Conservation (phyloP, 2,797 vertebrate species). For the Poecile montanus region DNA sequence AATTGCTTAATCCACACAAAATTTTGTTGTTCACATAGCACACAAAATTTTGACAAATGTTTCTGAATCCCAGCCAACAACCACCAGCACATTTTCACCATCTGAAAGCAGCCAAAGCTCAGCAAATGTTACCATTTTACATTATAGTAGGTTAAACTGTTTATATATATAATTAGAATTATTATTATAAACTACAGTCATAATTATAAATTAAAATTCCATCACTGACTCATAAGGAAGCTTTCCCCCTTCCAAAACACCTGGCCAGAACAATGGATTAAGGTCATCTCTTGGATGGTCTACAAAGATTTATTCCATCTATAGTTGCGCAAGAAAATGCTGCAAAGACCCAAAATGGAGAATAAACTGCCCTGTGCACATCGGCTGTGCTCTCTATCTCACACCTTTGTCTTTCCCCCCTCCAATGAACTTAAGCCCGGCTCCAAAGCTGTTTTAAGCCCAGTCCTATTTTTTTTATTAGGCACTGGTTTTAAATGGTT, state of each 20-base stretch:
- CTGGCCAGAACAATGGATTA: neutral
- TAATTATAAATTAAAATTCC: constrained; percentile 16
- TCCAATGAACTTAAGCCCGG: neutral
- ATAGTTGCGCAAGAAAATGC: neutral
- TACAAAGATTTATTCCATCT: neutral
- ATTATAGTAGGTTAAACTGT: constrained; percentile 52
- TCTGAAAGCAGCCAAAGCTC: constrained; percentile 64
- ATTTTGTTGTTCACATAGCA: constrained; percentile 57
- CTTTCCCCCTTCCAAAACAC: neutral
- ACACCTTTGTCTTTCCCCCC: neutral
- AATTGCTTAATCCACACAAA: constrained; percentile 59
- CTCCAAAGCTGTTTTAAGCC: neutral
- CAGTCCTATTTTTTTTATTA: neutral
- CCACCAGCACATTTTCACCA: constrained; percentile 57
- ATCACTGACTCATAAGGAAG: neutral
- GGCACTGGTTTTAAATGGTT: neutral
- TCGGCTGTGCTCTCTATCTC: neutral
- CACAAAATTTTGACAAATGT: constrained; percentile 56
- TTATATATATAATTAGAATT: constrained; percentile 59
- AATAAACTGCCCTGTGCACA: neutral
- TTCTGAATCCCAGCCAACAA: constrained; percentile 57
- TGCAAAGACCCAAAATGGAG: neutral
- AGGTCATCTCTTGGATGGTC: neutral
- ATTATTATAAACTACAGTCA: constrained; percentile 52
- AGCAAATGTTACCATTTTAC: constrained; percentile 57